Evolutionary conservation across 1,140 invertebrate genomes (phyloP), one percentile per base, ranked within the genome.

Genomic region (Tetragnatha versicolor): DNA sequence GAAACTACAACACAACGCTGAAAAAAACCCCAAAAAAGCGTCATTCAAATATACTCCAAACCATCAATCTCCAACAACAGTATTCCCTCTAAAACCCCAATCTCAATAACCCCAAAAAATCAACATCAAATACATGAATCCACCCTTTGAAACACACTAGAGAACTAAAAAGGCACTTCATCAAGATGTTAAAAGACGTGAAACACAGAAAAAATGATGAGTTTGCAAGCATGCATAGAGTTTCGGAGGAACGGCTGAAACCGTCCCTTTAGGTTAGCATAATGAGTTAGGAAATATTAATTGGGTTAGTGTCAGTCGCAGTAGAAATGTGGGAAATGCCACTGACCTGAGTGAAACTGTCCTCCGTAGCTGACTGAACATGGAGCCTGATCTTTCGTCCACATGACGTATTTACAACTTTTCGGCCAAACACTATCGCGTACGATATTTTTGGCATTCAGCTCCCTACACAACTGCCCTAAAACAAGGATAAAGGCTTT

Each of bases 331-430:
- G 58, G 72, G 29, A 73, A 73, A 31, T 39, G 53, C 55, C 72
- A 75, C 72, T 75, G 58, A 75, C 72, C 72, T 75, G 72, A 75
- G 58, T 75, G 72, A 27, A 75, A 75, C 39, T 75, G 72, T 75
- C 55, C 72, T 75, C 72, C 72, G 14, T 75, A 75, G 72, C 35
- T 75, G 53, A 75, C 72, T 42, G 72, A 75, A 75, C 72, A 75
- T 39, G 72, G 72, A 29, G 35, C 55, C 72, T 75, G 72, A 75
- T 75, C 72, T 75, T 75, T 75, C 53, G 72, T 75, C 72, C 72
- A 75, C 72, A 75, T 75, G 72, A 75, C 61, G 72, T 75, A 75
- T 75, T 75, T 75, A 75, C 72, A 75, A 75, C 72, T 75, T 75
- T 75, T 75, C 72, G 72, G 72, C 72, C 72, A 75, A 63, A 75